phyloP scores from a whole-genome alignment of 2,888 invertebrate species.

The Idaea straminata region DNA sequence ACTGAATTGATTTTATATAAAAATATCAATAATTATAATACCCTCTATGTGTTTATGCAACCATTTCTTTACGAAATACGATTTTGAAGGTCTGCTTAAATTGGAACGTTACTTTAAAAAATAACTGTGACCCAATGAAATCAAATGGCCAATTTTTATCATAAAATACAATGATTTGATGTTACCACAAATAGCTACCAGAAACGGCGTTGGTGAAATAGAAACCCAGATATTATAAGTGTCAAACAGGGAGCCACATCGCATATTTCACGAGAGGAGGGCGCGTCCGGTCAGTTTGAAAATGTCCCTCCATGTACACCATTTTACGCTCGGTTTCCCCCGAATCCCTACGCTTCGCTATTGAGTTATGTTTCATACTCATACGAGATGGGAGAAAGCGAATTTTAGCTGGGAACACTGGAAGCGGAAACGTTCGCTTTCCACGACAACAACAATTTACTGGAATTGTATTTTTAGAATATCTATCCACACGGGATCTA shows the following conservation, averaged over 20 bases:
- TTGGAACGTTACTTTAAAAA: too few relatives aligned
- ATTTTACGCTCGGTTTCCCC: constrained; percentile 70
- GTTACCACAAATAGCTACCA: background rate
- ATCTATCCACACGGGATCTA: background rate
- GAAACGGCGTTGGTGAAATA: constrained; percentile 16
- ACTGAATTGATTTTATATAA: background rate
- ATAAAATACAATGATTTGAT: background rate
- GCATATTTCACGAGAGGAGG: constrained; percentile 55
- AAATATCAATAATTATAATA: background rate
- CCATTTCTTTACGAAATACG: background rate
- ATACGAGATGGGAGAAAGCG: constrained; percentile 41
- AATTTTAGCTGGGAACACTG: constrained; percentile 37
- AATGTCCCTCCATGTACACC: constrained; percentile 67
- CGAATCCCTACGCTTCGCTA: constrained; percentile 61
- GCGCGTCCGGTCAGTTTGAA: constrained; percentile 67
- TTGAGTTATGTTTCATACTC: constrained; percentile 71
- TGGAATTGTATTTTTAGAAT: background rate
- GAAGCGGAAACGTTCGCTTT: constrained; percentile 34
- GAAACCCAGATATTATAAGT: constrained; percentile 42
- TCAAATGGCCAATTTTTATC: background rate
- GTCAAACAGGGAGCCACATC: constrained; percentile 48
- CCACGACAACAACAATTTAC: constrained; percentile 15
- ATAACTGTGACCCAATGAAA: background rate
- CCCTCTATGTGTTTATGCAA: background rate
- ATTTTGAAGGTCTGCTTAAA: too few relatives aligned